Evolutionary conservation across 2,113 vertebrate species (phyloP).

Genomic region (Raphicerus campestris): DNA sequence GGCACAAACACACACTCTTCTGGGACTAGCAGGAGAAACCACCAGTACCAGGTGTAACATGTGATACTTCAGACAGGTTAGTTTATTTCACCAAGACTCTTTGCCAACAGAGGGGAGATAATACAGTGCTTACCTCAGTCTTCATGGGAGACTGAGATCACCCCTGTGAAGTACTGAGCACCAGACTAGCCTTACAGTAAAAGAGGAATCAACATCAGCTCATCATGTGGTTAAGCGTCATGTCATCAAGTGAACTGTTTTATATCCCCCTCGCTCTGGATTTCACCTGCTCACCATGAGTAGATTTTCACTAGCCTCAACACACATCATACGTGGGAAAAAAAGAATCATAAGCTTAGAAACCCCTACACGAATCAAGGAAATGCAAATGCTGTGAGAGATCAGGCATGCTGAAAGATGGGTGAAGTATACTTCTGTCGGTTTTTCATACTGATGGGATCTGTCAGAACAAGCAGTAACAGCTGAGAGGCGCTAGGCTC

Average conservation of each 20-base stretch:
- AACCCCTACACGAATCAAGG: conserved; percentile 20
- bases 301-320: not conserved
- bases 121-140: not conserved
- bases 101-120: not conserved
- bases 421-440: not conserved
- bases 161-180: not conserved
- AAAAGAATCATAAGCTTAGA: not conserved
- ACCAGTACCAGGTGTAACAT: not conserved
- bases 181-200: not conserved
- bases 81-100: not conserved
- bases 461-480: not conserved
- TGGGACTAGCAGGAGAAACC: not conserved
- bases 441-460: not conserved
- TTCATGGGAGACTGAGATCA: not conserved
- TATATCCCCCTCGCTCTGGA: not conserved
- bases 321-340: rapidly evolving
- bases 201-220: not conserved
- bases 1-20: not conserved
- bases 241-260: not conserved
- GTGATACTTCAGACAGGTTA: not conserved
- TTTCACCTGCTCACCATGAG: not conserved
- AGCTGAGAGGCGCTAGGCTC: not conserved
- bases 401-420: not conserved
- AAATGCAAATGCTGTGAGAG: conserved; percentile 11
- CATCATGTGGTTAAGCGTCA: not conserved